These are phyloP conservation scores for Andrena flavipes DNA, from an alignment of 2,888 invertebrate genomes.

Conservation along the genomic window DNA sequence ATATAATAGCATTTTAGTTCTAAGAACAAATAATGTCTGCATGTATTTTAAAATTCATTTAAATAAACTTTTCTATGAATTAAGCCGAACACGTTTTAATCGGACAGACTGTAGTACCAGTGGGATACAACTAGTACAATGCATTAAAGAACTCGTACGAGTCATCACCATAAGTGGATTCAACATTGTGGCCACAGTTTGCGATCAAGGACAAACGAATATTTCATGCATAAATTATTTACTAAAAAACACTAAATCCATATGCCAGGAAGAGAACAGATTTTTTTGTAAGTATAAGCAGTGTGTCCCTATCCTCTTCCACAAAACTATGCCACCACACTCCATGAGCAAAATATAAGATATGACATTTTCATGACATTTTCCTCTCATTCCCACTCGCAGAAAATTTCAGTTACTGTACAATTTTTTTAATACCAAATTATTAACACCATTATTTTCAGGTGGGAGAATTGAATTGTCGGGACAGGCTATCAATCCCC, in stretches of 20 bases:
- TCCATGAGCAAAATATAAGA: too few species aligned
- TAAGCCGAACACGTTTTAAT: conserved; percentile 2
- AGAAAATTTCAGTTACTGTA: background rate
- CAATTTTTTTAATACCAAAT: background rate
- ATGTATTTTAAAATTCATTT: background rate
- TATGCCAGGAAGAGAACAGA: background rate
- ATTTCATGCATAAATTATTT: background rate
- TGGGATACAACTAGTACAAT: background rate
- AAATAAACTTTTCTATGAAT: background rate
- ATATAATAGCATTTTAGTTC: background rate
- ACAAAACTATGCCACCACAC: too few species aligned
- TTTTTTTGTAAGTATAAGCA: background rate
- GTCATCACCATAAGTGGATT: background rate
- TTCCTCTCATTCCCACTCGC: background rate
- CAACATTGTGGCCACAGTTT: background rate
- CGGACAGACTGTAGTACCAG: background rate
- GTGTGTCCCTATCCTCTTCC: background rate
- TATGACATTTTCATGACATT: too few species aligned
- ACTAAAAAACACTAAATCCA: background rate
- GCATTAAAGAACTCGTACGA: background rate
- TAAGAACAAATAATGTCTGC: background rate
- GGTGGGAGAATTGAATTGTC: too few species aligned
- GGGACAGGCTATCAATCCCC: too few species aligned
- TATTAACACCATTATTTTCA: too few species aligned
- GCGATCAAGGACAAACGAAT: background rate